Percentiles rank a stretch among this genome's conserved stretches.
Conservation (phyloP, 1,140 invertebrate genomes). For the Diprion similis region DNA sequence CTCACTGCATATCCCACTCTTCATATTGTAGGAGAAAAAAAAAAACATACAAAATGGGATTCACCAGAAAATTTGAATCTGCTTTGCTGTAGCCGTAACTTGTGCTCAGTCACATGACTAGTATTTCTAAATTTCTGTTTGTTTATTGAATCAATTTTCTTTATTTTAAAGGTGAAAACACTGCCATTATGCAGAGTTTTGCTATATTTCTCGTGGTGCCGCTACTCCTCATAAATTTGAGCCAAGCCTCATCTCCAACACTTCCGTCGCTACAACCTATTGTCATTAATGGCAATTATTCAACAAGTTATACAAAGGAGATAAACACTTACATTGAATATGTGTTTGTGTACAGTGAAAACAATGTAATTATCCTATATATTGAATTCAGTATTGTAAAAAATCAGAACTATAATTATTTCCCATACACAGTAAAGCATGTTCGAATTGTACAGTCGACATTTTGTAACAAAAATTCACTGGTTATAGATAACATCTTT, state of each 20-base stretch:
- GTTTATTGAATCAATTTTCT: background rate
- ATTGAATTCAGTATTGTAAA: background rate
- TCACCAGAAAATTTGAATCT: too few species aligned
- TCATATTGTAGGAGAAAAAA: too few species aligned
- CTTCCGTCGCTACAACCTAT: constrained; percentile 11
- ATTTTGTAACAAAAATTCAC: background rate
- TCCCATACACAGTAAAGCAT: constrained; percentile 2
- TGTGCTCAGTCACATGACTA: too few species aligned
- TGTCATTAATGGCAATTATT: background rate
- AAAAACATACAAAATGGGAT: too few species aligned
- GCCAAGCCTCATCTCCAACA: background rate
- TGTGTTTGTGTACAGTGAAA: constrained; percentile 40
- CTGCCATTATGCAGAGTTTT: background rate
- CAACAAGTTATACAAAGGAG: background rate
- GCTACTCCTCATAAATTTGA: background rate
- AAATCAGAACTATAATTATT: background rate
- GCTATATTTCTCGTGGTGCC: constrained; percentile 4
- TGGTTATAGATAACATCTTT: constrained; percentile 14
- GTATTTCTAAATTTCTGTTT: too few species aligned
- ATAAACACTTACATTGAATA: constrained; percentile 43
- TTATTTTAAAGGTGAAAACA: background rate
- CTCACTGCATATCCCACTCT: too few species aligned
- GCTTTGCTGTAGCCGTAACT: too few species aligned
- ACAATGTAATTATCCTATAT: constrained; percentile 30
- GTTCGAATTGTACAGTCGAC: background rate